Base-by-base conservation (phyloP, 2,888 invertebrate genomes). In the Mimachlamys varia region DNA sequence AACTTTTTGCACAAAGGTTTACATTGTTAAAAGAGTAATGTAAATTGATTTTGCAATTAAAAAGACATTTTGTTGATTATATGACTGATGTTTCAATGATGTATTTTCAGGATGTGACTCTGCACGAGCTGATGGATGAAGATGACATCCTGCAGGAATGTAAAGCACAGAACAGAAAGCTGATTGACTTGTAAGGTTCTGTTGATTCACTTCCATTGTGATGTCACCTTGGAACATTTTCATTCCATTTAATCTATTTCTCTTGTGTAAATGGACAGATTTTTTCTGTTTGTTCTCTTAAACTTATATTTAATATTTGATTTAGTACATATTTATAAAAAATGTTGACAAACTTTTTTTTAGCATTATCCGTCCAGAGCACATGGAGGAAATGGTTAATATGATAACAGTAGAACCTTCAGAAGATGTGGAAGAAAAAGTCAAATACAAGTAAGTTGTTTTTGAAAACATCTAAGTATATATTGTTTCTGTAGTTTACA, bases 81-180 rank as follows among this genome's bases (percentile, higher is more conserved):
- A 7, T 7, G 76, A 13, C 27, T 76, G 76, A 76, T 27, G 27
- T 76, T 76, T 7, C 19, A 19, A 44, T 49, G 44, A 93, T 97
- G 13, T 53, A 19, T 53, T 53, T 53, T 91, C 97, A 99, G 99
- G 98, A 98, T 98, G 98, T 98, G 94, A 98, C 98, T 91, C 97
- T 99, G 93, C 98, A 98, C 96, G 98, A 99, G 97, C 97, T 99
- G 94, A 97, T 99, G 97, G 98, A 99, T 96, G 98, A 99, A 96
- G 99, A 99, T 96, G 99, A 99, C 97, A 98, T 99, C 96, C 97
- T 99, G 94, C 99, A 99, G 97, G 99, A 99, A 97, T 99, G 99
- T 97, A 98, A 98, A 97, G 98, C 98, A 94, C 98, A 98, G 97
- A 99, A 99, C 97, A 98, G 98, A 97, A 98, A 98, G 95, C 97